Conservation (phyloP, 2,888 invertebrate species). For the Lochmaea crataegi region DNA sequence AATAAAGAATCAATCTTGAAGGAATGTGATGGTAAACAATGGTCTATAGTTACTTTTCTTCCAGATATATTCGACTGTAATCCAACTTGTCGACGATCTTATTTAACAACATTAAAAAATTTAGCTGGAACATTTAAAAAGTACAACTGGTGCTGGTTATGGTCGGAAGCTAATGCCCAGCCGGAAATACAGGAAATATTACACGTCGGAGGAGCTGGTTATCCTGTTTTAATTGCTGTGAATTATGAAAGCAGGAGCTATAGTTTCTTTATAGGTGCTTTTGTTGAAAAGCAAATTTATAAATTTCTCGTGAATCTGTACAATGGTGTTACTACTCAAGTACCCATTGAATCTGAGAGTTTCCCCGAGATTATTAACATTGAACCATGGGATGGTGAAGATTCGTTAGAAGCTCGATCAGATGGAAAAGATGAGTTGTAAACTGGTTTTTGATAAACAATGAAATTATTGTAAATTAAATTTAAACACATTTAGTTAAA, state of each 20-base stretch:
- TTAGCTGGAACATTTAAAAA: slow-evolving; percentile 91
- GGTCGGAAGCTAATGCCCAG: slow-evolving; percentile 90
- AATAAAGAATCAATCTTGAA: slow-evolving; percentile 66
- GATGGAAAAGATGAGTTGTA: slow-evolving; percentile 24
- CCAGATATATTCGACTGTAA: slow-evolving; percentile 96
- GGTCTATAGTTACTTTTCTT: slow-evolving; percentile 89
- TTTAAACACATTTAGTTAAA: background rate
- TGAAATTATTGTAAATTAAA: background rate
- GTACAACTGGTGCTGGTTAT: slow-evolving; percentile 95
- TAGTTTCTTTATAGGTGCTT: slow-evolving; percentile 28
- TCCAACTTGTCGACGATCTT: slow-evolving; percentile 87
- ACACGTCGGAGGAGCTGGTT: slow-evolving; percentile 89
- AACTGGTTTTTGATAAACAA: background rate
- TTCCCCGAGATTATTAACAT: slow-evolving; percentile 77
- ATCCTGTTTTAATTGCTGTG: slow-evolving; percentile 95
- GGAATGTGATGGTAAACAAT: slow-evolving; percentile 84
- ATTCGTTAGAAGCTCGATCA: slow-evolving; percentile 79
- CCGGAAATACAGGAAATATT: slow-evolving; percentile 82
- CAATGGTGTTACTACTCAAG: slow-evolving; percentile 91
- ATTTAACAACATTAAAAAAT: slow-evolving; percentile 75
- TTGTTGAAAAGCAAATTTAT: slow-evolving; percentile 31
- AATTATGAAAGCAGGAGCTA: slow-evolving; percentile 91
- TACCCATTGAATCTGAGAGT: slow-evolving; percentile 83
- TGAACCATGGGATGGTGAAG: slow-evolving; percentile 94
- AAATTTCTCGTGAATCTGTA: slow-evolving; percentile 74